Conservation (phyloP, 2,797 vertebrate species). For the Acanthurus leucopareius region DNA sequence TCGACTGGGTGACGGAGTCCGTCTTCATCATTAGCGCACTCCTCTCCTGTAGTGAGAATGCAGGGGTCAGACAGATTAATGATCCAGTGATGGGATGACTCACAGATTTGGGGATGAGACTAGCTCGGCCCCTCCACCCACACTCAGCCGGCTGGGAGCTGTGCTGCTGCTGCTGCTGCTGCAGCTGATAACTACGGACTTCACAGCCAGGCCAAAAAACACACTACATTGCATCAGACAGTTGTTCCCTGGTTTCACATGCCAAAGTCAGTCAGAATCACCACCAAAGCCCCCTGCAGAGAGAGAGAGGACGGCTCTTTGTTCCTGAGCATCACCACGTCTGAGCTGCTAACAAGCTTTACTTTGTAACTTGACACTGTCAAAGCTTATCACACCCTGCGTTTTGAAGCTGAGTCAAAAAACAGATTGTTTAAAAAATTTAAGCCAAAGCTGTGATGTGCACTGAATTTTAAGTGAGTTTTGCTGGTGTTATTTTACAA, state of each 20-base stretch:
- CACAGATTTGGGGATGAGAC: slow-evolving; percentile 74
- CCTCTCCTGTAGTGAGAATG: slow-evolving; percentile 60
- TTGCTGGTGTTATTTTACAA: neutral
- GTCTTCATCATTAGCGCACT: slow-evolving; percentile 70
- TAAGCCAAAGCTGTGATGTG: neutral
- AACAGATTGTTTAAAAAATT: slow-evolving; percentile 20
- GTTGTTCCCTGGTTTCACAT: slow-evolving; percentile 63
- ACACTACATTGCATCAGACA: slow-evolving; percentile 54
- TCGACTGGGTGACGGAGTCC: slow-evolving; percentile 45
- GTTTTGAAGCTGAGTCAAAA: slow-evolving; percentile 20
- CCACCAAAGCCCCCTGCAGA: slow-evolving; percentile 45
- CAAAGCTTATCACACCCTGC: slow-evolving; percentile 30
- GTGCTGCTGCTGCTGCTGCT: slow-evolving; percentile 45
- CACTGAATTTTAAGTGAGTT: neutral
- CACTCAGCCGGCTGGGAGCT: slow-evolving; percentile 49
- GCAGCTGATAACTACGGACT: slow-evolving; percentile 51
- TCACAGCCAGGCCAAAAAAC: slow-evolving; percentile 46
- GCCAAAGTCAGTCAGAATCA: slow-evolving; percentile 56
- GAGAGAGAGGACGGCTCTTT: slow-evolving; percentile 47
- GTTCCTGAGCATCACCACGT: slow-evolving; percentile 50
- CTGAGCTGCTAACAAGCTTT: slow-evolving; percentile 60
- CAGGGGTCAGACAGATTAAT: slow-evolving; percentile 78
- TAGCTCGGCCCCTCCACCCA: slow-evolving; percentile 60
- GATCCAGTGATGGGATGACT: slow-evolving; percentile 75
- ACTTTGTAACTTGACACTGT: slow-evolving; percentile 51